A percentile compares a stretch with the other conserved stretches of the same genome.
phyloP scores from a whole-genome alignment of 2,888 invertebrate genomes.

The Ennomos quercinarius region DNA sequence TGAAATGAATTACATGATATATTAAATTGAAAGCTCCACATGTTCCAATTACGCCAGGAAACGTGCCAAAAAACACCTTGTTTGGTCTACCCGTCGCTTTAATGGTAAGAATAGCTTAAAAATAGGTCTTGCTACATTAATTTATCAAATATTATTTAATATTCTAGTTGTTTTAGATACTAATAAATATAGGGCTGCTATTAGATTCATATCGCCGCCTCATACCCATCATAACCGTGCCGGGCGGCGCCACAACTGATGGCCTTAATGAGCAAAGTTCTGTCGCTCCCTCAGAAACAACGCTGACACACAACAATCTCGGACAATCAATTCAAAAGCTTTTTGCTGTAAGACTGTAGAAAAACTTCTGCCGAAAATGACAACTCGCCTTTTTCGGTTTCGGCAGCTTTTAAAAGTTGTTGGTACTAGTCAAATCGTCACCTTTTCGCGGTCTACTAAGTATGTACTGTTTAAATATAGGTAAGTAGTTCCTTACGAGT shows the following conservation, averaged over 20 bases:
- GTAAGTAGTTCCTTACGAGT: too few species aligned
- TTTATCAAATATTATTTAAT: conserved; percentile 18
- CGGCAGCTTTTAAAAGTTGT: conserved; percentile 56
- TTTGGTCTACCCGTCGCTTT: too few species aligned
- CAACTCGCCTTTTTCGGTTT: conserved; percentile 62
- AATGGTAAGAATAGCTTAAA: neutral
- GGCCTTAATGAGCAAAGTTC: conserved; percentile 81
- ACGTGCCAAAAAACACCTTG: too few species aligned
- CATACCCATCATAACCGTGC: conserved; percentile 59
- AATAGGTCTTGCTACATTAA: conserved; percentile 9
- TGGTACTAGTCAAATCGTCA: conserved; percentile 26
- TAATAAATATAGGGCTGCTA: conserved; percentile 45
- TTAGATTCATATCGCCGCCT: conserved; percentile 49
- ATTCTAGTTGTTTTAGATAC: too few species aligned
- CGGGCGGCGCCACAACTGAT: conserved; percentile 66
- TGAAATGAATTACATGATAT: too few species aligned
- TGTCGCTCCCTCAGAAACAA: conserved; percentile 74
- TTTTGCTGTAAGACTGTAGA: conserved; percentile 62
- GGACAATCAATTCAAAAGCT: conserved; percentile 80
- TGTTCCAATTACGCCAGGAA: too few species aligned
- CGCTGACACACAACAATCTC: conserved; percentile 74
- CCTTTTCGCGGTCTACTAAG: too few species aligned
- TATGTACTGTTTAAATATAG: too few species aligned
- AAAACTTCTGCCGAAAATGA: conserved; percentile 30
- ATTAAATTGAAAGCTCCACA: too few species aligned